Evolutionary conservation across 2,888 invertebrate species (phyloP), one percentile per base, ranked within the genome.

Genomic region (Tuberolachnus salignus): DNA sequence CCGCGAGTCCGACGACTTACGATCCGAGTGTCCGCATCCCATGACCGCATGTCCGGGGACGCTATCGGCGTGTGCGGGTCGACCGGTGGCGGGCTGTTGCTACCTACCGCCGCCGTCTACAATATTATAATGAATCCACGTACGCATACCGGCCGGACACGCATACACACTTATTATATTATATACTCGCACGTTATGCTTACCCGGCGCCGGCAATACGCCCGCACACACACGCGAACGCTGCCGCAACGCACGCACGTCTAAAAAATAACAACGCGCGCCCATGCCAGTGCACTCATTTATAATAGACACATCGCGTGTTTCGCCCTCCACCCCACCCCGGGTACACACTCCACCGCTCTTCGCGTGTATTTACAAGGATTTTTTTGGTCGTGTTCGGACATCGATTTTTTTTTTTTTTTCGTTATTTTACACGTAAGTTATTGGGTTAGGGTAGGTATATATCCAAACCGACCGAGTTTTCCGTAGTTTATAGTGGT

Each of bases 251-350:
- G 44, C 26, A 23, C 11, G 66, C 21, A 4, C 46, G 64, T 21
- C 21, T 23, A 10, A 26, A 44, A 10, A 26, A 42, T 2, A 19
- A 6, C 13, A 16, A 23, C 19, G 63, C 16, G 46, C 46, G 19
- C 55, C 55, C 21, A 55, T 21, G 11, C 21, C 21, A 21, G 26
- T 21, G n/a, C 44, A 10, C 57, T 75, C 75, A 75, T 75, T 75
- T 75, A 75, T 75, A 75, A 75, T 75, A 67, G 75, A 75, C 57
- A 46, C 75, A 67, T 75, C 75, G 75, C 75, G 75, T 75, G 75
- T 55, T 66, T 46, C 19, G 44, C 19, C 55, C 6, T 19, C 14
- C 6, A 34, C 49, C 61, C 59, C 70, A 16, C 72, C 49, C 59
- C n/a, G n/a, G n/a, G n/a, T n/a, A n/a, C n/a, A n/a, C 6, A 34